Evolutionary conservation across 2,888 invertebrate genomes (phyloP).

Genomic region (Antheraea yamamai): DNA sequence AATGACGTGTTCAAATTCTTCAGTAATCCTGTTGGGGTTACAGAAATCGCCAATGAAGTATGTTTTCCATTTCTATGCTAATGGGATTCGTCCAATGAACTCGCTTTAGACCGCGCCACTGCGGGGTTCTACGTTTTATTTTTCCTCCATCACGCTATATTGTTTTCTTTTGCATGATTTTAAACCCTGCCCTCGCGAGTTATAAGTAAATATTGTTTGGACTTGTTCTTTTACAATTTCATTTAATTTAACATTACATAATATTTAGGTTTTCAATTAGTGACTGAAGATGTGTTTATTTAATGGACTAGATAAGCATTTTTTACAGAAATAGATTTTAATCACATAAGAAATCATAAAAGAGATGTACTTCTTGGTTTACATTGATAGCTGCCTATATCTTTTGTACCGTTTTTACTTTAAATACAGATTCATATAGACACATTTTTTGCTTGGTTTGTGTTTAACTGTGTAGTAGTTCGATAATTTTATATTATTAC

Average conservation of each 20-base stretch:
- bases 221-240: constrained; percentile 10
- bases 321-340: not conserved
- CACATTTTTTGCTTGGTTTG: too few relatives aligned
- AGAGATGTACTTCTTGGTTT: too few relatives aligned
- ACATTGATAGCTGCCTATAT: too few relatives aligned
- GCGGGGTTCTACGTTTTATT: constrained; percentile 43
- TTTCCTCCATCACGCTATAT: constrained; percentile 36
- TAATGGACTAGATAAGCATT: not conserved
- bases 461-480: too few relatives aligned
- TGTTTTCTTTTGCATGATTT: constrained; percentile 36
- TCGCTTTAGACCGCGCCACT: constrained; percentile 30
- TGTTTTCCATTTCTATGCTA: constrained; percentile 60
- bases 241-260: not conserved
- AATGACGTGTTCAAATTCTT: constrained; percentile 26
- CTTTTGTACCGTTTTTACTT: too few relatives aligned
- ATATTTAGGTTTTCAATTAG: not conserved
- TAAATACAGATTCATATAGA: too few relatives aligned
- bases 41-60: constrained; percentile 49
- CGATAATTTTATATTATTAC: too few relatives aligned
- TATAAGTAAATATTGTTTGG: constrained; percentile 5
- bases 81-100: constrained; percentile 54
- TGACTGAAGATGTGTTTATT: not conserved
- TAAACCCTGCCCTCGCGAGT: constrained; percentile 22
- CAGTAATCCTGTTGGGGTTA: constrained; percentile 42
- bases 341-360: not conserved